Evolutionary conservation across 2,113 vertebrate genomes (phyloP).

Genomic region (Xiphophorus hellerii): DNA sequence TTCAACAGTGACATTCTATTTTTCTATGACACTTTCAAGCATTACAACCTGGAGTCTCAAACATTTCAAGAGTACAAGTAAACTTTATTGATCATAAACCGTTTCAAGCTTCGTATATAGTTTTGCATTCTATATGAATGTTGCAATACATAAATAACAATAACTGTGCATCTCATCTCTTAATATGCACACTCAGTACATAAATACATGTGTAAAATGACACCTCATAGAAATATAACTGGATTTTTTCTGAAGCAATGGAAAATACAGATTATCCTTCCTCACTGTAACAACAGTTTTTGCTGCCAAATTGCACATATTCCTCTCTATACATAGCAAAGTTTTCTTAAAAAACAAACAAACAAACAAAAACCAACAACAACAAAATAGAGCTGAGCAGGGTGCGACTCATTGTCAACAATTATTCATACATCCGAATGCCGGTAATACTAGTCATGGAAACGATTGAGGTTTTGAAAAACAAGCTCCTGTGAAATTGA

Average conservation of each 20-base stretch:
- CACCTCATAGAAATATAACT: constrained; percentile 63
- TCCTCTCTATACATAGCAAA: constrained; percentile 40
- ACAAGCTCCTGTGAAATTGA: constrained; percentile 35
- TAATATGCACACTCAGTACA: constrained; percentile 71
- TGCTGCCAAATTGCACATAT: constrained; percentile 54
- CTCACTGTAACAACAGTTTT: constrained; percentile 42
- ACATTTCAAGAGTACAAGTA: constrained; percentile 47
- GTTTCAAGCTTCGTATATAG: constrained; percentile 47
- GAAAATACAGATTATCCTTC: constrained; percentile 54
- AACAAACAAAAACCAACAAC: too few species aligned
- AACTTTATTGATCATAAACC: constrained; percentile 46
- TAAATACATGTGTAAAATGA: constrained; percentile 70
- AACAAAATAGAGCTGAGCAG: constrained; percentile 38
- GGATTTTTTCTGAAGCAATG: constrained; percentile 58
- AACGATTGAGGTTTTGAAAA: constrained; percentile 40
- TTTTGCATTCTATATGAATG: constrained; percentile 58
- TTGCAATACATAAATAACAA: constrained; percentile 73
- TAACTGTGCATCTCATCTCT: constrained; percentile 60
- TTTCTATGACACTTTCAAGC: constrained; percentile 58
- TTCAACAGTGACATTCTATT: constrained; percentile 65
- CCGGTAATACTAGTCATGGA: constrained; percentile 55
- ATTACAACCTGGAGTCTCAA: constrained; percentile 54
- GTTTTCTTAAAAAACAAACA: constrained; percentile 28
- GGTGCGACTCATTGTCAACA: constrained; percentile 64
- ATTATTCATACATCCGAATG: constrained; percentile 68